Percentiles rank a stretch among this genome's conserved stretches.
Evolutionary conservation across 2,113 vertebrate genomes (phyloP).

Genomic region (Leucoraja erinaceus): DNA sequence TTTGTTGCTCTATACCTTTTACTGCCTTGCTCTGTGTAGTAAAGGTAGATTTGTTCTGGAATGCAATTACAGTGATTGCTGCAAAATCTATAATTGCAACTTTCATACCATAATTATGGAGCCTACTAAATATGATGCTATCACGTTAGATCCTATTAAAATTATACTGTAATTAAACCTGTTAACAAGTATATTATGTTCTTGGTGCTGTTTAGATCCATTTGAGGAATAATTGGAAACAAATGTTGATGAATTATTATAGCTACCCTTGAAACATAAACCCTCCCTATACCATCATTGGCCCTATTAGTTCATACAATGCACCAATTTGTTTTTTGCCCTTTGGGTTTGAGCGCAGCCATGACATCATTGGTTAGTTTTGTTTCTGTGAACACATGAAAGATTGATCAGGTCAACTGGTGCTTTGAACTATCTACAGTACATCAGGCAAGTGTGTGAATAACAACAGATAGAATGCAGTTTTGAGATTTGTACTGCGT

Average conservation of each 20-base stretch:
- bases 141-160: slow-evolving; percentile 9
- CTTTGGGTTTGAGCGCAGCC: too few species aligned
- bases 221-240: neutral
- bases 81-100: neutral
- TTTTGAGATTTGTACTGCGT: too few species aligned
- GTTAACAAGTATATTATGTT: neutral
- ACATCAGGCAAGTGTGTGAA: too few species aligned
- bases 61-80: slow-evolving; percentile 10
- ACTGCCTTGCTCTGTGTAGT: neutral
- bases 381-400: too few species aligned
- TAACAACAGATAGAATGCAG: too few species aligned
- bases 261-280: neutral
- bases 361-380: too few species aligned
- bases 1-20: neutral
- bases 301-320: too few species aligned
- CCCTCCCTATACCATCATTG: neutral
- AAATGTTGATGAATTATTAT: too few species aligned
- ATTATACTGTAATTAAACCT: neutral
- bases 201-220: neutral
- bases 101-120: slow-evolving; percentile 4
- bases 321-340: neutral
- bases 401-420: too few species aligned
- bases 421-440: too few species aligned
- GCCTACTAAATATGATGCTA: neutral
- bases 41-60: neutral